phyloP scores from a whole-genome alignment of 2,888 invertebrate genomes.

The Drosophila suboccidentalis region DNA sequence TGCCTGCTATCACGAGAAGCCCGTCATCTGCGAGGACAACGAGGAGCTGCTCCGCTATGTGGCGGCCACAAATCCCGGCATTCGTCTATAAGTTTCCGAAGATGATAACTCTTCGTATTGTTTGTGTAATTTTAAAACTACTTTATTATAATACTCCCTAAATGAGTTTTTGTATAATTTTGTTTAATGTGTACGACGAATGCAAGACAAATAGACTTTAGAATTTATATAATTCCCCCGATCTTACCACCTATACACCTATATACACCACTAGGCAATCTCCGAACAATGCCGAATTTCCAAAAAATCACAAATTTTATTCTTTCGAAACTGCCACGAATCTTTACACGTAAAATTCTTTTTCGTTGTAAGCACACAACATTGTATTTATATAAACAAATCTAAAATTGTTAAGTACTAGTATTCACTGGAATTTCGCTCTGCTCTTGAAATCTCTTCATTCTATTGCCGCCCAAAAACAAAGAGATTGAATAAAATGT shows the following conservation, averaged over 20 bases:
- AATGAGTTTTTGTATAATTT: conserved; percentile 79
- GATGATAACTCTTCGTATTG: conserved; percentile 57
- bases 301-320: conserved; percentile 36
- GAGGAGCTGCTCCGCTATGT: conserved; percentile 95
- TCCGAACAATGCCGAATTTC: conserved; percentile 25
- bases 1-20: conserved; percentile 97
- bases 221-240: conserved; percentile 82
- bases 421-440: conserved; percentile 42
- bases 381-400: conserved; percentile 67
- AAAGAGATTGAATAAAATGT: conserved; percentile 77
- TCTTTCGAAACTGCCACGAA: conserved; percentile 71
- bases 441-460: conserved; percentile 62
- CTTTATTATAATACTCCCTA: conserved; percentile 81
- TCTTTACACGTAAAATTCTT: conserved; percentile 42
- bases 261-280: conserved; percentile 35
- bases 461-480: conserved; percentile 45
- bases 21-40: conserved; percentile 95
- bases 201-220: conserved; percentile 85
- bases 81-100: conserved; percentile 89
- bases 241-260: conserved; percentile 67
- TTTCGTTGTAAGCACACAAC: conserved; percentile 37
- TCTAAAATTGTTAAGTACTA: conserved; percentile 67
- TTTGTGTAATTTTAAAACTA: conserved; percentile 80
- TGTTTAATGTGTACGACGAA: conserved; percentile 79
- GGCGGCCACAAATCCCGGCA: conserved; percentile 92